These are phyloP conservation scores for Drosophila pallidifrons DNA, from an alignment of 1,140 invertebrate genomes.

Conservation along the genomic window DNA sequence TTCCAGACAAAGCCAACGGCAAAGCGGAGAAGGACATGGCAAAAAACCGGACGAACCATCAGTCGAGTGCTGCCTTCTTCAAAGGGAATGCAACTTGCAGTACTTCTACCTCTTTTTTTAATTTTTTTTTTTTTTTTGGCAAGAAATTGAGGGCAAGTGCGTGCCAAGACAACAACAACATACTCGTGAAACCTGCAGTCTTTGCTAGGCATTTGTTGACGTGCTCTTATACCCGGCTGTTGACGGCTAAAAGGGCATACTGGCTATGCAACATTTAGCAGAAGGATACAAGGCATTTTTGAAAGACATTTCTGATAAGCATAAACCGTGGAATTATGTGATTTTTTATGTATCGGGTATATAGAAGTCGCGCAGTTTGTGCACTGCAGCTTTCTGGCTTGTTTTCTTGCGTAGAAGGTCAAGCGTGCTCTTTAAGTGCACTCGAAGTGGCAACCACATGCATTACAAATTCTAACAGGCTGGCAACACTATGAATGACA, in stretches of 20 bases:
- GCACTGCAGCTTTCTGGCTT: not conserved
- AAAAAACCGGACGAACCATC: conserved; percentile 46
- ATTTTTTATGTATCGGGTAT: conserved; percentile 2
- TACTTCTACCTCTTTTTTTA: not conserved
- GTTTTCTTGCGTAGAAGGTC: conserved; percentile 50
- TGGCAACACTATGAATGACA: conserved; percentile 20
- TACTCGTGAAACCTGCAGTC: not conserved
- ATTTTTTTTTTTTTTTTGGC: not conserved
- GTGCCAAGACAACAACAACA: conserved; percentile 17
- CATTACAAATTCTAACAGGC: not conserved
- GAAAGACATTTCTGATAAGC: too few relatives aligned
- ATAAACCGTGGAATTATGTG: too few relatives aligned
- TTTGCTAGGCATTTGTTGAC: conserved; percentile 8
- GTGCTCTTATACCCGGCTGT: not conserved
- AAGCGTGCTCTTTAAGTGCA: conserved; percentile 60
- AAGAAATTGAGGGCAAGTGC: conserved; percentile 22
- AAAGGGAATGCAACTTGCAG: conserved; percentile 13
- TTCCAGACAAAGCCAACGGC: conserved; percentile 53
- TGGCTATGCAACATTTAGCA: too few relatives aligned
- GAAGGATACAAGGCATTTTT: too few relatives aligned
- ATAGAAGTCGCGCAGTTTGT: not conserved
- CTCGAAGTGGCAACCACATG: conserved; percentile 25
- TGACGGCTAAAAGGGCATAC: not conserved
- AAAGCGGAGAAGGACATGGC: conserved; percentile 52
- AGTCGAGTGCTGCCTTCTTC: conserved; percentile 21